Base-by-base conservation (phyloP, 2,113 vertebrate species). In the Neogobius melanostomus region DNA sequence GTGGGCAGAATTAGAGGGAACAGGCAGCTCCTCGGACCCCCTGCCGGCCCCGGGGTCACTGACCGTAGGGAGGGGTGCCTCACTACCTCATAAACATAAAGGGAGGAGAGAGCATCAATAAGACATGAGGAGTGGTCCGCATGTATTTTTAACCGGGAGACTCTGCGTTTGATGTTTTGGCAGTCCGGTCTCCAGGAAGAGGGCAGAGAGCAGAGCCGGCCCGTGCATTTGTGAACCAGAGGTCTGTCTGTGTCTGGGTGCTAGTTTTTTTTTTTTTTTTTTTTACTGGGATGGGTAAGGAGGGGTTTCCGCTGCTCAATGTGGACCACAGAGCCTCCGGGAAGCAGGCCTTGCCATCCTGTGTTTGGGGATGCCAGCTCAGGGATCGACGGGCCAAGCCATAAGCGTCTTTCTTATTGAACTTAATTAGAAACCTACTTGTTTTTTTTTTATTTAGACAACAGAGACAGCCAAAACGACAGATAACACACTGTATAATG, bases 91-190 rank as follows among this genome's bases (percentile, higher is more conserved):
- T 93, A 87, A 92, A 92, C 91, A 93, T 92, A 93, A 92, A 92
- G 91, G 86, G 83, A 91, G 83, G 88, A 88, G 86, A 89, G 80
- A 60, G 72, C 73, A 90, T 94, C 88, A 93, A 94, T 93, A 93
- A 93, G 87, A 89, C 83, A 93, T 92, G 92, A 94, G 91, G 85
- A 79, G 81, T 87, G 92, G 89, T 91, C 87, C 91, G 91, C 92
- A 94, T 94, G 91, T 93, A 94, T 94, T 93, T 94, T 94, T 91
- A 94, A 93, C 88, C 64, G 80, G 70, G 80, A 78, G 74, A 80
- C 11, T 56, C 53, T 56, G 81, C 66, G 82, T 93, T 89, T 92
- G 92, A 93, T 92, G 93, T 89, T 86, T 86, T 91, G 89, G 83
- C 85, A 88, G 88, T 72, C 80, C 85, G 36, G 72, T 86, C 86